Base-by-base conservation (phyloP, 2,797 vertebrate species). In the Pipistrellus pipistrellus region DNA sequence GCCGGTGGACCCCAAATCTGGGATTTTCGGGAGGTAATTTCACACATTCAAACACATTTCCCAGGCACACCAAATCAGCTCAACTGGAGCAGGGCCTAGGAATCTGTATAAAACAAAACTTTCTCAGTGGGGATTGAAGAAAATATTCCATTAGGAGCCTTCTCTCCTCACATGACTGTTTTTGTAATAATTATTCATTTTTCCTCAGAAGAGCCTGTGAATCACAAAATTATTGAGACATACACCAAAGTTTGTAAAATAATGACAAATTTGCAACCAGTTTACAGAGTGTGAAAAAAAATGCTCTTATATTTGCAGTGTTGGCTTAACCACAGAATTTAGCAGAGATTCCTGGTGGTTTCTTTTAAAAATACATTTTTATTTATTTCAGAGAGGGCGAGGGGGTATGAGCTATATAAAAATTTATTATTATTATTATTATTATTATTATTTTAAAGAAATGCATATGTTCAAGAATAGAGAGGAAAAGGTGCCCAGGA, bases 221-320 rank as follows among this genome's bases (percentile, higher is more conserved):
- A 32, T 85, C 41, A 80, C 15, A 57, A 89, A 89, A 73, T 57
- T 88, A 73, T 57, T 88, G 55, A 80, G 35, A 66, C 25, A 78
- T 68, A 80, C 14, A 51, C 48, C 73, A 73, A 78, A 85, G 66
- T 57, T 89, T 80, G 17, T 72, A 20, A 78, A 68, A 66, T 72
- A 48, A 44, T 78, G 30, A 57, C 57, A 95, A 68, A 80, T 51
- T 80, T 84, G 51, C 59, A 83, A 75, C 30, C 76, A 68, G 23
- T 88, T 75, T 59, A 76, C 30, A 30, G 30, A 76, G 32, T 53
- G 51, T 51, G 71, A 77, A 88, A 77, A 53, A 76, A 91, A 88
- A 84, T 72, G 20, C 25, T 66, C 21, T 81, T 59, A 85, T 27
- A 17, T 81, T 89, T 75, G 59, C 59, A 59, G 51, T 53, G 51